Base-by-base conservation (phyloP, 2,888 invertebrate genomes). In the Pollenia labialis region DNA sequence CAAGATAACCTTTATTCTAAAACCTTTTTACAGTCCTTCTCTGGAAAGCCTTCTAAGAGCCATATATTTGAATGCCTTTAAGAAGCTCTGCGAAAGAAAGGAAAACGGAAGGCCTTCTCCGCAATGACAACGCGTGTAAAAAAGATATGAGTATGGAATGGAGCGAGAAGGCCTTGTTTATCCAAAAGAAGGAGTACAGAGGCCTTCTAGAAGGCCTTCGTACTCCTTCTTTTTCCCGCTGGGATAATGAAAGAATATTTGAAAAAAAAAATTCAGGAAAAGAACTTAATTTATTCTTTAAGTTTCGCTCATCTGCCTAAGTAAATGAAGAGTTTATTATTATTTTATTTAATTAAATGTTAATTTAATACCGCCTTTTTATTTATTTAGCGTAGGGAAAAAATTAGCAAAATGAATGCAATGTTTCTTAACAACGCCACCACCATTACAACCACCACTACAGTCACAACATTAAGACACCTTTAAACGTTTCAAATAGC, bases 401-500 rank as follows among this genome's bases (percentile, higher is more conserved):
- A 68, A 54, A 44, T 18, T 52, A 87, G 77, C 81, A 85, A 88
- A 89, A 89, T 89, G 90, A 89, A 91, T 92, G 92, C 91, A 92
- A 90, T 90, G 89, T 90, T 91, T 89, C 84, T 88, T 81, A 72
- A 82, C 74, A 87, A 83, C 77, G 85, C 88, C 50, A 85, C 69
- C 85, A 62, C 75, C 84, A 79, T 48, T 18, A 64, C 68, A 66
- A 77, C 66, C 72, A 52, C 72, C 42, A 72, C 48, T 16, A 52
- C 52, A 44, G 48, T 66, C 54, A 56, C 42, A 74, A 74, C 81
- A 56, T 50, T 46, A 46, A 16, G 46, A 62, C 72, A 79, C 42
- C 60, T 68, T 77, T 71, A 16, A 81, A 50, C 77, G 48, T 42
- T 62, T 71, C 32, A 83, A 71, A 16, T 83, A 32, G 76, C 69